Base-by-base conservation (phyloP, 64 coral and sea anemone species). In the Cladopsammia gracilis region DNA sequence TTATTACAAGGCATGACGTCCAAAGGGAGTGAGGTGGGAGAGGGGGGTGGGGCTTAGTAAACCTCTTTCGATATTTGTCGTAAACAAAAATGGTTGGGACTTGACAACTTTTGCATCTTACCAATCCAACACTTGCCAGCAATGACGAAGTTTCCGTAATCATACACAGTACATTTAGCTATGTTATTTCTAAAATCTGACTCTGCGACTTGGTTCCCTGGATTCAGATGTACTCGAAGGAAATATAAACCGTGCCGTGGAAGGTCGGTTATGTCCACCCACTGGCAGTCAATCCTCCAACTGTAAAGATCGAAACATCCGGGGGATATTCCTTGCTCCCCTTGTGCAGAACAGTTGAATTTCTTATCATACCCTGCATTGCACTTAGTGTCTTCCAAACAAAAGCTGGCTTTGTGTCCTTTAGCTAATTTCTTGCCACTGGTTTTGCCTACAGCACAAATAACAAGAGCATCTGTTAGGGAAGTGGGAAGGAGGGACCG, bases 331-430 rank as follows among this genome's bases (percentile, higher is more conserved):
- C 98, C 98, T 14, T 99, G 98, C 1, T 85, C 82, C 6, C 98
- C 98, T 16, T 83, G 83, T 10, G 44, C 26, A 24, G 98, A 92
- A 58, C 98, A 99, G 91, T 99, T 99, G 24, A 89, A 99, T 26
- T 45, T 73, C 34, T 74, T 93, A 8, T 83, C 86, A n/a, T 89
- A 75, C 20, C 98, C 98, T 1, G 18, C 20, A 45, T 94, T 69
- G 81, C 98, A 99, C 23, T 65, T 64, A 12, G 94, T 99, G 73
- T 99, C 98, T 74, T 99, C 98, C 16, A 99, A 72, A 60, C 98
- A 99, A 51, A 99, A 99, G 75, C 98, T 99, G 5, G 98, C 98
- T 49, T 99, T 99, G 83, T 99, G 98, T 20, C 98, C 98, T 66
- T 93, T 85, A 8, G 98, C 98, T 0, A 96, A 22, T 48, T 96